Percentiles rank a stretch among this genome's conserved stretches.
Evolutionary conservation across 2,888 invertebrate genomes (phyloP).

Genomic region (Acronicta aceris): DNA sequence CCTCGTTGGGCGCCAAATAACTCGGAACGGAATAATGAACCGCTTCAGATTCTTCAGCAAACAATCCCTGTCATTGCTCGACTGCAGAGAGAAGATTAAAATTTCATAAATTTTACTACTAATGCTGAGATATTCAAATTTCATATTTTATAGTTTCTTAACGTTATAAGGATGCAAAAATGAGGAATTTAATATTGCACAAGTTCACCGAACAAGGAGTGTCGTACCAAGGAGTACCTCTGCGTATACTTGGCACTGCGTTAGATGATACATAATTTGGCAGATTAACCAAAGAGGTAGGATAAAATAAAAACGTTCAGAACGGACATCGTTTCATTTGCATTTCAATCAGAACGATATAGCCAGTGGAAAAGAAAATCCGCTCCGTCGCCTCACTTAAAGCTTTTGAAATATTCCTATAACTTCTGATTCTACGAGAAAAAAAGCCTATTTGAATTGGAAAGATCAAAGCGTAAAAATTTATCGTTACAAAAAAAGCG

Average conservation of each 20-base stretch:
- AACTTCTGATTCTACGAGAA: conserved; percentile 86
- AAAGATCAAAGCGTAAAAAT: conserved; percentile 89
- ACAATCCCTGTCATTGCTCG: conserved; percentile 74
- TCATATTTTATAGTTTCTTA: conserved; percentile 47
- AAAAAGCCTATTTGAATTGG: conserved; percentile 88
- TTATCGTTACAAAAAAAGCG: conserved; percentile 84
- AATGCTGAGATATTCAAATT: conserved; percentile 51
- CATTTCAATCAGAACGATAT: conserved; percentile 88
- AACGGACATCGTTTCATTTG: conserved; percentile 87
- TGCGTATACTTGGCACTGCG: conserved; percentile 12
- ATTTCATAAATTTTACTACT: conserved; percentile 66
- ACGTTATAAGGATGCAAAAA: conserved; percentile 22
- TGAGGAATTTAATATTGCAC: conserved; percentile 22
- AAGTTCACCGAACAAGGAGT: neutral
- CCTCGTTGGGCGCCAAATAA: conserved; percentile 80
- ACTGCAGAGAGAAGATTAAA: conserved; percentile 72
- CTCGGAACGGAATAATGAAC: conserved; percentile 81
- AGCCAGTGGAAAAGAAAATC: conserved; percentile 87
- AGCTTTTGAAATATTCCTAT: conserved; percentile 88
- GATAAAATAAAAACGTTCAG: conserved; percentile 83
- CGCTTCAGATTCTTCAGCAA: conserved; percentile 77
- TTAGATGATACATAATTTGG: conserved; percentile 68
- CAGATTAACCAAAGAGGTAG: conserved; percentile 78
- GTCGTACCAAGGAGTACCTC: neutral
- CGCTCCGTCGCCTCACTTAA: conserved; percentile 86